Evolutionary conservation across 2,113 vertebrate genomes (phyloP).

Genomic region (Petromus typicus): DNA sequence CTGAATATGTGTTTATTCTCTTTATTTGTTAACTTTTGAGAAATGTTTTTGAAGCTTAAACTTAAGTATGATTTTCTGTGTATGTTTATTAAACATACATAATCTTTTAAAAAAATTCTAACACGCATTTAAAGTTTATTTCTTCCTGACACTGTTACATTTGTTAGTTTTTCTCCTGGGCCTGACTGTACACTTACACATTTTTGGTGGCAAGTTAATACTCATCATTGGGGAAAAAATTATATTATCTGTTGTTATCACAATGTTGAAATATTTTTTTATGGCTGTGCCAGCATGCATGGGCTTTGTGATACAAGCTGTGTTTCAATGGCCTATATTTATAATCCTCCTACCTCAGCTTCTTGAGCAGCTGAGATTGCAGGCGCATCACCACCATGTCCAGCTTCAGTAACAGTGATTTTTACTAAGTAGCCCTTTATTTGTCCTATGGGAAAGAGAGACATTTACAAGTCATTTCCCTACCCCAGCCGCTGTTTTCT

Average conservation of each 20-base stretch:
- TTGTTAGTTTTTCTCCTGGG: background rate
- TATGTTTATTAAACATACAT: background rate
- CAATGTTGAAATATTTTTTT: conserved; percentile 7
- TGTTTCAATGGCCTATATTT: background rate
- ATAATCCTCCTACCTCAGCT: background rate
- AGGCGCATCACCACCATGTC: background rate
- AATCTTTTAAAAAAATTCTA: background rate
- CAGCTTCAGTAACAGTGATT: background rate
- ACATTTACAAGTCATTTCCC: background rate
- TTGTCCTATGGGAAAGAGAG: background rate
- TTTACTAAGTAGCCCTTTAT: background rate
- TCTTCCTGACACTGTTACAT: background rate
- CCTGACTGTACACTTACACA: background rate
- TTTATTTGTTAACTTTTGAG: background rate
- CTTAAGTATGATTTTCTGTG: background rate
- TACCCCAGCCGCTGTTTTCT: background rate
- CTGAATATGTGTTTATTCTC: background rate
- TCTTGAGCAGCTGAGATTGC: background rate
- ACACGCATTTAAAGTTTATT: background rate
- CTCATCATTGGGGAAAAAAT: background rate
- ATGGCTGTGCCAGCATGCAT: background rate
- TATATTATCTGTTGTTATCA: background rate
- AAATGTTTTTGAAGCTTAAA: conserved; percentile 28
- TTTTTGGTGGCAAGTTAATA: conserved; percentile 9
- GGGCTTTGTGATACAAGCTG: background rate